A percentile compares a stretch with the other conserved stretches of the same genome.
phyloP scores from a whole-genome alignment of 2,797 vertebrate genomes.

The Etheostoma nigrum region DNA sequence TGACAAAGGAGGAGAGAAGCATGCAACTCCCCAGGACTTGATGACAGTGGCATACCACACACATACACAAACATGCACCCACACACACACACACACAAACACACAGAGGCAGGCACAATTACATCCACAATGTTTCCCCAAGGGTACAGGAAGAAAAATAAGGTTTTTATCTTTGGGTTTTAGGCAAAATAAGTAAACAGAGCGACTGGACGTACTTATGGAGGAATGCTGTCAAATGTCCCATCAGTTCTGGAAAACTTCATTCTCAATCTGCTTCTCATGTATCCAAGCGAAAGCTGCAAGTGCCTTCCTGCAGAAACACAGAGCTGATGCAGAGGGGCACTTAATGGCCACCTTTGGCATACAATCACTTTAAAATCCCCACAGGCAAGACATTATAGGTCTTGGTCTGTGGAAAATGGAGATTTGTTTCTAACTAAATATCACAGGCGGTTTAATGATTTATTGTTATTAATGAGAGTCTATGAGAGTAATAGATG shows the following conservation, averaged over 20 bases:
- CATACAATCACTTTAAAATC: slow-evolving; percentile 12
- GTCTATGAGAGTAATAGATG: background rate
- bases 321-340: slow-evolving; percentile 15
- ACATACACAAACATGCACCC: slow-evolving; percentile 7
- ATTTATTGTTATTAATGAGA: slow-evolving; percentile 18
- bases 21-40: slow-evolving; percentile 13
- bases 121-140: slow-evolving; percentile 4
- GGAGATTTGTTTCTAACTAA: background rate
- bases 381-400: background rate
- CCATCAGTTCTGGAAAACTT: slow-evolving; percentile 43
- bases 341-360: background rate
- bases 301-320: slow-evolving; percentile 1
- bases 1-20: slow-evolving; percentile 34
- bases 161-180: slow-evolving; percentile 34
- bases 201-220: slow-evolving; percentile 32
- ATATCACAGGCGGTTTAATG: background rate
- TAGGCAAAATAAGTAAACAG: slow-evolving; percentile 56
- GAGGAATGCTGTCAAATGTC: slow-evolving; percentile 29
- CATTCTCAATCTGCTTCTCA: slow-evolving; percentile 25
- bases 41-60: slow-evolving; percentile 32
- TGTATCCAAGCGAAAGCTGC: background rate
- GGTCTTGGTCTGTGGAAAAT: slow-evolving; percentile 8
- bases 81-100: background rate
- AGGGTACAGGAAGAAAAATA: slow-evolving; percentile 38
- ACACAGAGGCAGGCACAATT: background rate